Evolutionary conservation across 2,797 vertebrate genomes (phyloP).

Genomic region (Selene dorsalis): DNA sequence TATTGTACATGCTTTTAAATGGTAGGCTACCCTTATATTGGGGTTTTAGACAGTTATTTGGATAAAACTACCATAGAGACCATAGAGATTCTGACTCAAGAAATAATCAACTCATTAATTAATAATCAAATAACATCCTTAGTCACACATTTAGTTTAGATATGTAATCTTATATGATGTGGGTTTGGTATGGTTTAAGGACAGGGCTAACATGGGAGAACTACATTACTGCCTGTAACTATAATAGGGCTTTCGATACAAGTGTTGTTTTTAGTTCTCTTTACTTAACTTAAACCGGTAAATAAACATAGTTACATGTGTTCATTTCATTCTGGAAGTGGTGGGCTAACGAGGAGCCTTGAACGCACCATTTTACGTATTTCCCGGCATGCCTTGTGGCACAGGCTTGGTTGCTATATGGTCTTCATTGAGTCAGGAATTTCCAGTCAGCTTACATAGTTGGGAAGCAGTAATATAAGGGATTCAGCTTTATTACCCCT

Average conservation of each 20-base stretch:
- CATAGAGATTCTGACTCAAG: too few relatives aligned
- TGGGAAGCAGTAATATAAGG: background rate
- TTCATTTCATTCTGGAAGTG: background rate
- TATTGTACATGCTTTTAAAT: background rate
- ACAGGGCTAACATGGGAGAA: background rate
- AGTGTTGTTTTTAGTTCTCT: background rate
- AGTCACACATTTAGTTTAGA: background rate
- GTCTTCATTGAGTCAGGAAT: slow-evolving; percentile 31
- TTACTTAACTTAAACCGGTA: background rate
- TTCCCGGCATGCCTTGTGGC: slow-evolving; percentile 78
- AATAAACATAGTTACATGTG: background rate
- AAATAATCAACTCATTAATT: background rate
- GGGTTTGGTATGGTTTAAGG: background rate
- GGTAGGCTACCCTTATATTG: background rate
- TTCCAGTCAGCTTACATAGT: slow-evolving; percentile 18
- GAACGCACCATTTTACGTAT: slow-evolving; percentile 63
- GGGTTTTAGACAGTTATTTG: background rate
- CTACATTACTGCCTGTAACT: slow-evolving; percentile 10
- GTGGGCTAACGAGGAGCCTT: slow-evolving; percentile 7
- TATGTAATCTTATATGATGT: background rate
- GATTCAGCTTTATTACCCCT: background rate
- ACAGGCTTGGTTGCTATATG: slow-evolving; percentile 39
- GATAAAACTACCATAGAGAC: background rate
- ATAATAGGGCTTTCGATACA: background rate
- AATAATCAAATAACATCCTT: background rate